Evolutionary conservation across 2,797 vertebrate species (phyloP).

Genomic region (Phaenicophaeus curvirostris): DNA sequence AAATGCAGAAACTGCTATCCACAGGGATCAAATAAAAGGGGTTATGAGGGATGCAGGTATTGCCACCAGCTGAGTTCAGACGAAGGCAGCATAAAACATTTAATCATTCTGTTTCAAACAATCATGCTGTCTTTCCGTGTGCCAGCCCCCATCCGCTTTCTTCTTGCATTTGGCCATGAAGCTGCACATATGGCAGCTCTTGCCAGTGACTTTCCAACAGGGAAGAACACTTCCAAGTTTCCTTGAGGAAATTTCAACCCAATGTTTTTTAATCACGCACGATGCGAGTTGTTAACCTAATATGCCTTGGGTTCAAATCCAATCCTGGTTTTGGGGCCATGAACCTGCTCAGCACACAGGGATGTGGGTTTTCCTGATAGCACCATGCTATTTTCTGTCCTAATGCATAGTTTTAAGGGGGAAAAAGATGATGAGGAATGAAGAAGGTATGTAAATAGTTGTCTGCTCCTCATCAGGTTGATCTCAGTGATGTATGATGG

Average conservation of each 20-base stretch:
- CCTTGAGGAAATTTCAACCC: background rate
- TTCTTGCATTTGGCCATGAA: background rate
- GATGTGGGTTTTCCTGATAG: fast-evolving
- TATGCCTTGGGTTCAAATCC: background rate
- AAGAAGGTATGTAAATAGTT: background rate
- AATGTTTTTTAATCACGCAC: background rate
- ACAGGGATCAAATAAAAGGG: slow-evolving; percentile 40
- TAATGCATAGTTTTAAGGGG: background rate
- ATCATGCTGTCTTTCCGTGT: background rate
- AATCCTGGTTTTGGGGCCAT: fast-evolving
- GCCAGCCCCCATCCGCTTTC: background rate
- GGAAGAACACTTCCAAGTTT: background rate
- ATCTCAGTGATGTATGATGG: fast-evolving
- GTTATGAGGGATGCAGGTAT: slow-evolving; percentile 14
- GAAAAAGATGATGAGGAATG: too few species aligned
- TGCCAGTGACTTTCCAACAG: background rate
- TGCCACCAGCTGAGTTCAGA: background rate
- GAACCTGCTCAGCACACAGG: fast-evolving
- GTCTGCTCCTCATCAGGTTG: background rate
- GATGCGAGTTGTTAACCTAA: background rate
- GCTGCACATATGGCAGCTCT: background rate
- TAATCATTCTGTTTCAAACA: background rate
- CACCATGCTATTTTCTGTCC: fast-evolving
- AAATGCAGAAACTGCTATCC: slow-evolving; percentile 44
- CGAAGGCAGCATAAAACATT: background rate